Conservation (phyloP, 2,113 vertebrate species). For the Amphiprion ocellaris region DNA sequence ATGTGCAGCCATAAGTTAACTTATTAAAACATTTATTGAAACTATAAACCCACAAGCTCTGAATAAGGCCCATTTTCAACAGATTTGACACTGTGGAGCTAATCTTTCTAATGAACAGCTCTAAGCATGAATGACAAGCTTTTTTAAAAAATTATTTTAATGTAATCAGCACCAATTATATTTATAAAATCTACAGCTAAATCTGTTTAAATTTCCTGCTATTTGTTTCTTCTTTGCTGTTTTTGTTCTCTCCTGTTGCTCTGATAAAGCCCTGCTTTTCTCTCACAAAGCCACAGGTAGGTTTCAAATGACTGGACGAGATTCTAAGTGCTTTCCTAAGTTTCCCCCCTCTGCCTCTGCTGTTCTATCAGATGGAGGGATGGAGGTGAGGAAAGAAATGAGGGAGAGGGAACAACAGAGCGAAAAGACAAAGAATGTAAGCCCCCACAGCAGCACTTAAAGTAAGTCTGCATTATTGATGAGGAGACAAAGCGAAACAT, state of each 20-base stretch:
- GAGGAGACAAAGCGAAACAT: slow-evolving; percentile 88
- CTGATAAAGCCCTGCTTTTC: slow-evolving; percentile 42
- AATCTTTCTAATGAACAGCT: too few relatives aligned
- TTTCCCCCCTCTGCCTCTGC: slow-evolving; percentile 41
- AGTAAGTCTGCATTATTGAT: slow-evolving; percentile 93
- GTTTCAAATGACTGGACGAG: slow-evolving; percentile 35
- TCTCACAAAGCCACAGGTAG: slow-evolving; percentile 66
- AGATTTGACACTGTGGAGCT: not conserved
- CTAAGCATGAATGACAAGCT: too few relatives aligned
- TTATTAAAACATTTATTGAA: not conserved
- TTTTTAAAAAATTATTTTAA: not conserved
- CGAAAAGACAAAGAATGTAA: slow-evolving; percentile 78
- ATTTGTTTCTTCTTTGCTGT: not conserved
- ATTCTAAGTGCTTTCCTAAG: slow-evolving; percentile 76
- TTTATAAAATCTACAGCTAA: not conserved
- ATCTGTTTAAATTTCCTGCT: not conserved
- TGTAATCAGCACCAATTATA: not conserved
- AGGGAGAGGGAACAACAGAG: slow-evolving; percentile 51
- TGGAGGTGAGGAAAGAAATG: slow-evolving; percentile 40
- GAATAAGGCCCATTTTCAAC: not conserved
- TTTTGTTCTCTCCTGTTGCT: slow-evolving; percentile 61
- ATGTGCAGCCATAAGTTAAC: not conserved
- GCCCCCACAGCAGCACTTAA: slow-evolving; percentile 90
- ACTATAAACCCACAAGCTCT: not conserved
- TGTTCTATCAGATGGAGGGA: slow-evolving; percentile 54